Conservation (phyloP, 1,140 invertebrate species). For the Drosophila tropicalis region DNA sequence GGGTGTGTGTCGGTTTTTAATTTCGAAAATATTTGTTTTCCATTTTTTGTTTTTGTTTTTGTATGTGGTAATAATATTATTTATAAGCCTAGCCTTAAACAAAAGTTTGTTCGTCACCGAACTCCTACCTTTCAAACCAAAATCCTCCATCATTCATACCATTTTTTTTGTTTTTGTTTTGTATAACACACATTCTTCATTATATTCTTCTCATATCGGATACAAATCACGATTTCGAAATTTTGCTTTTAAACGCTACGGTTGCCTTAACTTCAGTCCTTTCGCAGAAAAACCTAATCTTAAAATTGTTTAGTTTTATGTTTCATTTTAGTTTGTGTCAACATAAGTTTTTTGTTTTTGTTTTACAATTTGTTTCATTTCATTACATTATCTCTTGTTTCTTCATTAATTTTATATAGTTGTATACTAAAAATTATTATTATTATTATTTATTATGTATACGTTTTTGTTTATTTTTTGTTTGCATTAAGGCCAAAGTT, state of each 20-base stretch:
- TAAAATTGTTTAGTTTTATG: slow-evolving; percentile 45
- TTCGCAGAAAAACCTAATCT: slow-evolving; percentile 78
- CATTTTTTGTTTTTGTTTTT: neutral
- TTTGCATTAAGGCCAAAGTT: neutral
- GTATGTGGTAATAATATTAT: slow-evolving; percentile 28
- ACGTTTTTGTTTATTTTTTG: neutral
- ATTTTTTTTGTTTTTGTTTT: neutral
- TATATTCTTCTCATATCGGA: slow-evolving; percentile 1
- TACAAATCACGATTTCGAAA: slow-evolving; percentile 54
- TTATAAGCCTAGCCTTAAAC: slow-evolving; percentile 72
- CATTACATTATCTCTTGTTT: neutral
- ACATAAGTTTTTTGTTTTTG: slow-evolving; percentile 56
- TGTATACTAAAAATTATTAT: slow-evolving; percentile 47
- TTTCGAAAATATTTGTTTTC: slow-evolving; percentile 49
- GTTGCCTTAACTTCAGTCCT: slow-evolving; percentile 82
- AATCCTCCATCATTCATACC: slow-evolving; percentile 68
- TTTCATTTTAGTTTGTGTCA: slow-evolving; percentile 16
- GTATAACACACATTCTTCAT: slow-evolving; percentile 56
- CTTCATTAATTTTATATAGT: slow-evolving; percentile 40
- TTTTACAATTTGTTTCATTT: slow-evolving; percentile 39
- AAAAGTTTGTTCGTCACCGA: slow-evolving; percentile 63
- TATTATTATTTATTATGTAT: slow-evolving; percentile 36
- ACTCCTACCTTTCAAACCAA: slow-evolving; percentile 30
- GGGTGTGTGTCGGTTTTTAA: slow-evolving; percentile 11
- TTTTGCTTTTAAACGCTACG: slow-evolving; percentile 80